Evolutionary conservation across 2,888 invertebrate species (phyloP).

Genomic region (Octodonta nipae): DNA sequence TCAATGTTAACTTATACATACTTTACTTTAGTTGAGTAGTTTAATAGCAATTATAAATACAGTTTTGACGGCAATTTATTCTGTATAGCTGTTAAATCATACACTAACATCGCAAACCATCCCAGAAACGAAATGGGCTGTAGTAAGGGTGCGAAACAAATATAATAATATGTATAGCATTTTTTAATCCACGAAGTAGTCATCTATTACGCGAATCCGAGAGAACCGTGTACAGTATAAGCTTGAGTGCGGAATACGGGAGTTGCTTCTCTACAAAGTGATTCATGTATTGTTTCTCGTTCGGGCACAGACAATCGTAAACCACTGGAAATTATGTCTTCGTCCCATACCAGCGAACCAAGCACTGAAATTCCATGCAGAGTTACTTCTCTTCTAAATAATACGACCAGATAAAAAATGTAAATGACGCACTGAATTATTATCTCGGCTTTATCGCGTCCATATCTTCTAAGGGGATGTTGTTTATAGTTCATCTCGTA

Average conservation of each 20-base stretch:
- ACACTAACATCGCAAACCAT: too few species aligned
- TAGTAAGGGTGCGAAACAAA: constrained; percentile 28
- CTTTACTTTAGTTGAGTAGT: too few species aligned
- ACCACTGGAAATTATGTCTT: constrained; percentile 35
- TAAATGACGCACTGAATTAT: constrained; percentile 24
- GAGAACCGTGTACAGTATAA: constrained; percentile 18
- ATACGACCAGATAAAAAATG: constrained; percentile 27
- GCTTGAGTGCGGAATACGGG: constrained; percentile 18
- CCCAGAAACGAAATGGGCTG: too few species aligned
- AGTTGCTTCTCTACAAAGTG: constrained; percentile 32
- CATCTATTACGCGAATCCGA: constrained; percentile 36
- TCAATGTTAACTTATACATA: too few species aligned
- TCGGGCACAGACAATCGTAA: constrained; percentile 34
- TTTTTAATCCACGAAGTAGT: constrained; percentile 38
- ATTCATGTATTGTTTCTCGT: constrained; percentile 37
- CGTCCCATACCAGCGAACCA: too few species aligned
- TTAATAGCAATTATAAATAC: too few species aligned
- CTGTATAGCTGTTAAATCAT: too few species aligned
- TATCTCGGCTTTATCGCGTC: constrained; percentile 16
- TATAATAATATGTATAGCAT: constrained; percentile 37
- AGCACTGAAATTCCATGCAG: constrained; percentile 23
- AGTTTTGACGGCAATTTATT: too few species aligned
- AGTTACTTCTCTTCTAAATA: constrained; percentile 26
- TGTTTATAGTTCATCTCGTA: too few species aligned
- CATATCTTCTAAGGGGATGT: too few species aligned